Evolutionary conservation across 2,888 invertebrate species (phyloP).

Genomic region (Polylopha cassiicola): DNA sequence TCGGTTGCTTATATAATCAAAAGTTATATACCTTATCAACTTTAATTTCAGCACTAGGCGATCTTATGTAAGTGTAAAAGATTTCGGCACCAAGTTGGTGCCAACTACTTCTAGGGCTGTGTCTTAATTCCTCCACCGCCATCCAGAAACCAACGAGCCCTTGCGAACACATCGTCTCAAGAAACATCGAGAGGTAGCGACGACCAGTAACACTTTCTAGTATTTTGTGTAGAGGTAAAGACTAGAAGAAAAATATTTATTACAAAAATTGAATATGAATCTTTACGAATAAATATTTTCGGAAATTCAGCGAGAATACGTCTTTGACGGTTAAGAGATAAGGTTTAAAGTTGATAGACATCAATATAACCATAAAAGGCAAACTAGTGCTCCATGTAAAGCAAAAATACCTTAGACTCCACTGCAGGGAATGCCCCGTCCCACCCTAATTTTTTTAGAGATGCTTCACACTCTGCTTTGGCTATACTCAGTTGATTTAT

Average conservation of each 20-base stretch:
- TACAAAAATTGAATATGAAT: too few relatives aligned
- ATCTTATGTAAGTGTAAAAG: conserved; percentile 91
- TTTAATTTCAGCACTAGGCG: conserved; percentile 87
- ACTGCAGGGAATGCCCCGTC: conserved; percentile 82
- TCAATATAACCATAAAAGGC: conserved; percentile 8
- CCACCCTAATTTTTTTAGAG: conserved; percentile 85
- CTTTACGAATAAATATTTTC: too few relatives aligned
- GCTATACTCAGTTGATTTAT: conserved; percentile 89
- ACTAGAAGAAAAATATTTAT: conserved; percentile 58
- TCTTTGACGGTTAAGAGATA: too few relatives aligned
- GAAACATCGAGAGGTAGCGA: conserved; percentile 86
- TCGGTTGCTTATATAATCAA: not conserved
- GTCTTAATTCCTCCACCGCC: conserved; percentile 89
- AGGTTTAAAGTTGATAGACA: not conserved
- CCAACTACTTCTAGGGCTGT: conserved; percentile 85
- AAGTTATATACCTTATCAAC: conserved; percentile 81
- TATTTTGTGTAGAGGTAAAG: conserved; percentile 83
- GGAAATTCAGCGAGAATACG: too few relatives aligned
- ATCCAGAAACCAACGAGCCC: conserved; percentile 92
- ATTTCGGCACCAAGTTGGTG: conserved; percentile 95
- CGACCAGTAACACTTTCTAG: conserved; percentile 88
- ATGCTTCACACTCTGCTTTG: conserved; percentile 88
- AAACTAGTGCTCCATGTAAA: too few relatives aligned
- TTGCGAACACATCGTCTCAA: conserved; percentile 89
- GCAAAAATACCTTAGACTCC: conserved; percentile 60